Evolutionary conservation across 2,113 vertebrate species (phyloP), one percentile per base, ranked within the genome.

Genomic region (Sander lucioperca): DNA sequence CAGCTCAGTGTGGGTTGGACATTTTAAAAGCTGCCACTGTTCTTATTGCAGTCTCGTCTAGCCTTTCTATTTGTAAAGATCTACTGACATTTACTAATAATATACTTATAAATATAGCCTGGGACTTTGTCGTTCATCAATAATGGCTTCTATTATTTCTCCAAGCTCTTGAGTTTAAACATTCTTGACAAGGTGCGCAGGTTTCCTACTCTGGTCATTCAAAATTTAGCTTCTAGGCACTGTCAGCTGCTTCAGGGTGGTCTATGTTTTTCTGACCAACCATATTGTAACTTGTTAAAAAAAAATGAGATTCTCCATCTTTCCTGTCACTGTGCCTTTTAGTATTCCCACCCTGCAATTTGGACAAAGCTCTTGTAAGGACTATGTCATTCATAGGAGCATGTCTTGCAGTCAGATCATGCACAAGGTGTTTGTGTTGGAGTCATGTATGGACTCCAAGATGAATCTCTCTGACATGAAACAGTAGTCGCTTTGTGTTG

Each of bases 381-480:
- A 53, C 33, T 56, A 30, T 23, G 67, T 71, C 72, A 71, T 66
- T 36, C 15, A 30, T 18, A 45, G 23, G n/a, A 47, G 18, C 59
- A 33, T 71, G 58, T 64, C 59, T 64, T 58, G 57, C n/a, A 77
- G 73, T 90, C 81, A 30, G 73, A 74, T 88, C 85, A 58, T 68
- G 53, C 74, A 21, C 50, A 54, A 84, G 59, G 62, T 87, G 85
- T 88, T 93, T 89, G 79, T 81, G 54, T 86, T 91, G 89, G 92
- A 91, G 64, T 64, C 9, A 15, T 59, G 21, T 30, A 57, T 58
- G 45, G 69, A 73, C 74, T 77, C 45, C 5, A 16, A 65, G 68
- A 89, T 86, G 83, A 87, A 80, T 88, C 82, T 74, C 25, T 80
- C 53, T 87, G 83, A 91, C 87, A 77, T 85, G 83, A 88, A 91